Evolutionary conservation across 2,888 invertebrate genomes (phyloP).

Genomic region (Rhaphigaster nebulosa): DNA sequence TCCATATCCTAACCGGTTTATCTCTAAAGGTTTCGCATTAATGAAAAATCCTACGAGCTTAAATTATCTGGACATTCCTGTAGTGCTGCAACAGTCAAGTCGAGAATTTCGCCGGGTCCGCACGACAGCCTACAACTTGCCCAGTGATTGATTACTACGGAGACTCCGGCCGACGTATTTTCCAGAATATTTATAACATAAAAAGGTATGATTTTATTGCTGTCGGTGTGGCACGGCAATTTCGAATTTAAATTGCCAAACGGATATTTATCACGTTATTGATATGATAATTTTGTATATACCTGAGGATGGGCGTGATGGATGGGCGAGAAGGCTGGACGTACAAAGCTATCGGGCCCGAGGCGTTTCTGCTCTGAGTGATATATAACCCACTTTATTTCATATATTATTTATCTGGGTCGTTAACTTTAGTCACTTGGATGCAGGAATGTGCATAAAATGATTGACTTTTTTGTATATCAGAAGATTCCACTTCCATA

Average conservation of each 20-base stretch:
- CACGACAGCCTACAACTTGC: background rate
- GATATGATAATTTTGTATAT: constrained; percentile 38
- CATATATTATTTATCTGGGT: background rate
- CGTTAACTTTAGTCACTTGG: background rate
- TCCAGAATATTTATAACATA: background rate
- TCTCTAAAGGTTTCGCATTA: background rate
- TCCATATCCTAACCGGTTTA: background rate
- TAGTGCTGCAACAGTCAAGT: background rate
- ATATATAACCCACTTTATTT: constrained; percentile 41
- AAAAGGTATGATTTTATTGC: constrained; percentile 2
- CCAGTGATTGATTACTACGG: background rate
- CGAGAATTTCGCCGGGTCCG: background rate
- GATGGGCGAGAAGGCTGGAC: background rate
- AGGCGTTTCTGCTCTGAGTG: background rate
- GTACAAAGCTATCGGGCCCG: constrained; percentile 31
- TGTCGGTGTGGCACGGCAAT: background rate
- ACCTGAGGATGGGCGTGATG: background rate
- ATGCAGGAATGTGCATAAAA: background rate
- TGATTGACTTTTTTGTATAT: background rate
- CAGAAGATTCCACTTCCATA: background rate
- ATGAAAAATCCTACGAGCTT: background rate
- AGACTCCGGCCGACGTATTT: background rate
- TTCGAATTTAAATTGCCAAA: constrained; percentile 9
- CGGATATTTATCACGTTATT: constrained; percentile 34
- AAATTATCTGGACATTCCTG: background rate